Percentiles rank a stretch among this genome's conserved stretches.
Evolutionary conservation across 2,113 vertebrate species (phyloP).

Genomic region (Chascanopsetta lugubris): DNA sequence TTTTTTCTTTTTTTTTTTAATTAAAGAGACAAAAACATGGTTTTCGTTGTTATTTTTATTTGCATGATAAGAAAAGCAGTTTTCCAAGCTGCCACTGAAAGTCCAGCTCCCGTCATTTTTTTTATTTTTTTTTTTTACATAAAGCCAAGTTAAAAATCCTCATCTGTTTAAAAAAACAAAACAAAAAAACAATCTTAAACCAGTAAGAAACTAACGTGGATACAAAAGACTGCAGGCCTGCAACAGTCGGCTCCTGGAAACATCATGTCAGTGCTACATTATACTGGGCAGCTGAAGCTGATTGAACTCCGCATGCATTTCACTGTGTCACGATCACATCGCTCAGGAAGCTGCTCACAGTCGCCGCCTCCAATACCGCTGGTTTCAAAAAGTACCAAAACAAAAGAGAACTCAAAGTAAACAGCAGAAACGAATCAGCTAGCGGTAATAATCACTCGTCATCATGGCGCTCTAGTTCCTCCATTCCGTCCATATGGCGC

Average conservation of each 20-base stretch:
- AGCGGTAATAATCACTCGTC: conserved; percentile 30
- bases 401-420: conserved; percentile 67
- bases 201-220: conserved; percentile 69
- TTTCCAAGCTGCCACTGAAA: conserved; percentile 70
- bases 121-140: too few relatives aligned
- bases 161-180: conserved; percentile 31
- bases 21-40: conserved; percentile 5
- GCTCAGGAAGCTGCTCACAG: conserved; percentile 3
- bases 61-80: conserved; percentile 52
- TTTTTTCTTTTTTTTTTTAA: conserved; percentile 33
- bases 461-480: conserved; percentile 46
- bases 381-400: conserved; percentile 60
- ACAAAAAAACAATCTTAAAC: conserved; percentile 48
- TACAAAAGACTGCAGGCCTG: conserved; percentile 77
- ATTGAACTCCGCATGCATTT: conserved; percentile 8
- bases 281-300: conserved; percentile 28
- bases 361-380: conserved; percentile 46
- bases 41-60: conserved; percentile 58
- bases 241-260: conserved; percentile 60
- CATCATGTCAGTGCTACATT: conserved; percentile 51
- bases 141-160: conserved; percentile 48
- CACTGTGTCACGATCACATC: neutral
- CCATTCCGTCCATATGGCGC: conserved; percentile 52
- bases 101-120: conserved; percentile 80
- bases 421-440: conserved; percentile 53